Evolutionary conservation across 2,888 invertebrate genomes (phyloP).

Genomic region (Sinopyrophorus schimmeli): DNA sequence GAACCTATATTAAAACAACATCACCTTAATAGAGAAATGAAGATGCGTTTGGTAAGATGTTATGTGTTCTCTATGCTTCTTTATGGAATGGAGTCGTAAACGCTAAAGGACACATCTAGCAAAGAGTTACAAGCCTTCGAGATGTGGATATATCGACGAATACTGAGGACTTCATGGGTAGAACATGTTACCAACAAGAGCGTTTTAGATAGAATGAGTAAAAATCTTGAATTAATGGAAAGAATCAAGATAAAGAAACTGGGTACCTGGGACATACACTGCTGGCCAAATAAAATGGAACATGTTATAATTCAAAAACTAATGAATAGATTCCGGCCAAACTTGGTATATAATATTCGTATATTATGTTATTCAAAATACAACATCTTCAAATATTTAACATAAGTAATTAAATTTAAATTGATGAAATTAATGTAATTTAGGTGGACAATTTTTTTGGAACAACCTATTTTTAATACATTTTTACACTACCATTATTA

Average conservation of each 20-base stretch:
- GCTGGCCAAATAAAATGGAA: no score
- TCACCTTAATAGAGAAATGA: slow-evolving; percentile 3
- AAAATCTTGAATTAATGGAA: slow-evolving; percentile 5
- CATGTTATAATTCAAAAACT: no score
- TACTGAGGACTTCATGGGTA: slow-evolving; percentile 16
- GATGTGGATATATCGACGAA: slow-evolving; percentile 20
- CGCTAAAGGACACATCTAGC: slow-evolving; percentile 7
- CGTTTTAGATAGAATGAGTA: slow-evolving; percentile 13
- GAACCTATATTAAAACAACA: background rate
- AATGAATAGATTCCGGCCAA: no score
- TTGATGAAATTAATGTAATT: no score
- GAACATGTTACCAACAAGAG: slow-evolving; percentile 15
- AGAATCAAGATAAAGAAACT: slow-evolving; percentile 3
- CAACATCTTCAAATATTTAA: no score
- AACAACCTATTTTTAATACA: no score
- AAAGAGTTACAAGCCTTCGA: slow-evolving; percentile 18
- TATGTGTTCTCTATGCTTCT: slow-evolving; percentile 16
- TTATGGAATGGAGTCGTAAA: slow-evolving; percentile 15
- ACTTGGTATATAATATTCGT: no score
- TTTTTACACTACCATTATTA: no score
- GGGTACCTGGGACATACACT: slow-evolving; percentile 3
- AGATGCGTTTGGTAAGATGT: slow-evolving; percentile 4
- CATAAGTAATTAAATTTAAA: no score
- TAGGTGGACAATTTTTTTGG: no score
- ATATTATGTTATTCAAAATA: no score